Evolutionary conservation across 1,140 invertebrate genomes (phyloP).

Genomic region (Eriosoma lanigerum): DNA sequence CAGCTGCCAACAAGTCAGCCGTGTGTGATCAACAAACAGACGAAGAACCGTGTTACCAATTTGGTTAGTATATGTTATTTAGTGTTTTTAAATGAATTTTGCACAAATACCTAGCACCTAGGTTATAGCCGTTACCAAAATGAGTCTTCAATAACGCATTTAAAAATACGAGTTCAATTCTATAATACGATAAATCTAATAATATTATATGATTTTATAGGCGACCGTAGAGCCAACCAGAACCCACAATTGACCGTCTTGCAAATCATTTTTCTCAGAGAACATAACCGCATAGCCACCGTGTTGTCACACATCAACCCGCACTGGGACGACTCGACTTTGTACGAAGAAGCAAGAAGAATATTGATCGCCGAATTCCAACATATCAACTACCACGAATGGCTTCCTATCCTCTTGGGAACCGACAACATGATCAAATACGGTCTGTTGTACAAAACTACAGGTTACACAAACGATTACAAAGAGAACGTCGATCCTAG

Average conservation of each 20-base stretch:
- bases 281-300: constrained; percentile 70
- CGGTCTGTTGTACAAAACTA: constrained; percentile 67
- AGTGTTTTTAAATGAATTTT: too few relatives aligned
- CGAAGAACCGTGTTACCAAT: constrained; percentile 56
- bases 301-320: constrained; percentile 65
- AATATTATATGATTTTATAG: constrained; percentile 56
- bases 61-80: constrained; percentile 54
- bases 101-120: too few relatives aligned
- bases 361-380: constrained; percentile 65
- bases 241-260: constrained; percentile 63
- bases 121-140: too few relatives aligned
- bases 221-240: constrained; percentile 70
- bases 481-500: constrained; percentile 75
- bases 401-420: constrained; percentile 64
- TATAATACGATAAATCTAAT: too few relatives aligned
- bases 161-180: too few relatives aligned
- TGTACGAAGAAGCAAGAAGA: constrained; percentile 68
- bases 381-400: constrained; percentile 67
- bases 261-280: constrained; percentile 67
- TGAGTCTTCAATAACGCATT: too few relatives aligned
- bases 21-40: constrained; percentile 63
- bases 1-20: constrained; percentile 67
- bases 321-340: constrained; percentile 66
- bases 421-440: constrained; percentile 69
- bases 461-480: constrained; percentile 81